Conservation (phyloP, 2,888 invertebrate species). For the Folsomia candida region DNA sequence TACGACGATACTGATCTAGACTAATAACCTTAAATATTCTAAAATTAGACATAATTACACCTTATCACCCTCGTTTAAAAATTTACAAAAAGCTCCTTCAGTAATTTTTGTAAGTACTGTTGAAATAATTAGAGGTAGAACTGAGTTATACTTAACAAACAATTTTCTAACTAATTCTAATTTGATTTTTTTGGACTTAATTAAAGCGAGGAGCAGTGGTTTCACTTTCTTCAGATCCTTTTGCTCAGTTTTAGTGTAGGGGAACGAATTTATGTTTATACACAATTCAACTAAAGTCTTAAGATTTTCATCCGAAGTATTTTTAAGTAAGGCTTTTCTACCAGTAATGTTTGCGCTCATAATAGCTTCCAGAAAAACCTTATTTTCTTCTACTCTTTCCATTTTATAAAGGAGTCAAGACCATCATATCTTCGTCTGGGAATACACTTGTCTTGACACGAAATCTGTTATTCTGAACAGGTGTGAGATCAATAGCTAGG, state of each 20-base stretch:
- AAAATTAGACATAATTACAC: not conserved
- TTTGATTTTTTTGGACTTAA: not conserved
- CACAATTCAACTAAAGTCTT: not conserved
- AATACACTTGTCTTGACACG: not conserved
- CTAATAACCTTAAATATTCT: not conserved
- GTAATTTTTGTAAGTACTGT: not conserved
- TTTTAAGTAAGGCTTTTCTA: not conserved
- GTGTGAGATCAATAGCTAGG: not conserved
- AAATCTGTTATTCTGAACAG: not conserved
- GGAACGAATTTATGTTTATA: not conserved
- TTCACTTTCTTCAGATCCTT: not conserved
- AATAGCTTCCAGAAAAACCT: not conserved
- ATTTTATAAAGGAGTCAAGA: not conserved
- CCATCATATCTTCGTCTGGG: not conserved
- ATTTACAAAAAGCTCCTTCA: not conserved
- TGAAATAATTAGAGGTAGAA: not conserved
- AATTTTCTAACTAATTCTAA: not conserved
- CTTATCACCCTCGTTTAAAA: too few relatives aligned
- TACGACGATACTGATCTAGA: not conserved
- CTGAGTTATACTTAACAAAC: not conserved
- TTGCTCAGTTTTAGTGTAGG: not conserved
- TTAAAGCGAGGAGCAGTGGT: not conserved
- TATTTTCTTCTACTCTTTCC: not conserved
- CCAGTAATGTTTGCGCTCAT: not conserved
- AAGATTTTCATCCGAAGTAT: not conserved